A percentile compares a stretch with the other conserved stretches of the same genome.
These are phyloP conservation scores for Mesoligia furuncula DNA, from an alignment of 2,888 invertebrate species.

Conservation along the genomic window DNA sequence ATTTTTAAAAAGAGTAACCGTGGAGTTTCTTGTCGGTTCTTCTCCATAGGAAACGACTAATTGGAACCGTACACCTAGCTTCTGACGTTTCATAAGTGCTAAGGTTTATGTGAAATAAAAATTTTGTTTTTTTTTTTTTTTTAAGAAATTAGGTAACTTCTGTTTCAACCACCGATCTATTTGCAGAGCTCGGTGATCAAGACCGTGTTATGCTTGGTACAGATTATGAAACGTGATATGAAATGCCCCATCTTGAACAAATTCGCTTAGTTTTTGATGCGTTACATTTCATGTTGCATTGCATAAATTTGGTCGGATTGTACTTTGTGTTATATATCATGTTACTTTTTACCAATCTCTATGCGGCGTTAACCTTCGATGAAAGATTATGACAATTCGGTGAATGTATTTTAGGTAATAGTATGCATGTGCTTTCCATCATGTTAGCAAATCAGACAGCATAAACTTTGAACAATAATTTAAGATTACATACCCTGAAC, in stretches of 20 bases:
- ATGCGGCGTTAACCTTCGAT: neutral
- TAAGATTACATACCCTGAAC: conserved; percentile 91
- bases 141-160: neutral
- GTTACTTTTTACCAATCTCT: neutral
- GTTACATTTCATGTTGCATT: neutral
- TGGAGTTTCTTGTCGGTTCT: no score
- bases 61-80: no score
- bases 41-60: no score
- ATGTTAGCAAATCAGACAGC: no score
- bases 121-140: no score
- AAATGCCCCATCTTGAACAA: neutral
- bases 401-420: neutral
- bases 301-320: no score
- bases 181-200: neutral
- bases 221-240: neutral
- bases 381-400: neutral
- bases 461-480: neutral
- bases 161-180: neutral
- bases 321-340: neutral
- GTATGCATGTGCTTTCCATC: neutral
- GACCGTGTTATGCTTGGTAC: neutral
- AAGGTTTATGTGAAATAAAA: no score
- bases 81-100: no score
- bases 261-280: neutral
- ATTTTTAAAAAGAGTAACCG: no score